phyloP scores from a whole-genome alignment of 2,797 vertebrate genomes.

The Limnodromus scolopaceus region DNA sequence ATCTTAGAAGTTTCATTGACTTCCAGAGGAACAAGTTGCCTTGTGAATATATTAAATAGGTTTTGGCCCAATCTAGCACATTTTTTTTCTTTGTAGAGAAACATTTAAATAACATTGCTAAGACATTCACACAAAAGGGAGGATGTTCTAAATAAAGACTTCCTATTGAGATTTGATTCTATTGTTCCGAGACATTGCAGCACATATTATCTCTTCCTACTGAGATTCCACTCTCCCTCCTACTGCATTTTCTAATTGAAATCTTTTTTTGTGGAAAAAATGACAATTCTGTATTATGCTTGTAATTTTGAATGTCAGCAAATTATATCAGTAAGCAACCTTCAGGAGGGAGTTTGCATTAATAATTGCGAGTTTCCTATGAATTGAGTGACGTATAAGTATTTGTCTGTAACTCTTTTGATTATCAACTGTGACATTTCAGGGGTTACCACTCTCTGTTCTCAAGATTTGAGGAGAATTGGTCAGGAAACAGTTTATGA shows the following conservation, averaged over 20 bases:
- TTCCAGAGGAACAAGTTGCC: not conserved
- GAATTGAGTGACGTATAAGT: not conserved
- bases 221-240: constrained; percentile 8
- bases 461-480: not conserved
- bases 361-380: not conserved
- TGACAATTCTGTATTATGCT: not conserved
- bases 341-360: not conserved
- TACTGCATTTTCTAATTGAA: constrained; percentile 43
- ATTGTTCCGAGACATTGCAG: not conserved
- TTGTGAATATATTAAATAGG: not conserved
- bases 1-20: not conserved
- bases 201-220: constrained; percentile 29
- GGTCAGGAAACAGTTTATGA: not conserved
- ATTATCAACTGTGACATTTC: not conserved
- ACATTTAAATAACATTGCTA: not conserved
- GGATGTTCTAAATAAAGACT: constrained; percentile 19
- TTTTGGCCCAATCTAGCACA: not conserved
- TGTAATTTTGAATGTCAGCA: constrained; percentile 26
- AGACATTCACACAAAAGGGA: not conserved
- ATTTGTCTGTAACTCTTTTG: not conserved
- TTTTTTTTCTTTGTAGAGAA: not conserved
- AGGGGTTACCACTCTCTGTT: not conserved
- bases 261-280: not conserved
- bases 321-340: not conserved
- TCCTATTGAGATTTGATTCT: constrained; percentile 17